Percentiles rank a stretch among this genome's conserved stretches.
phyloP scores from a whole-genome alignment of 2,888 invertebrate species.

The Itoplectis maculator region DNA sequence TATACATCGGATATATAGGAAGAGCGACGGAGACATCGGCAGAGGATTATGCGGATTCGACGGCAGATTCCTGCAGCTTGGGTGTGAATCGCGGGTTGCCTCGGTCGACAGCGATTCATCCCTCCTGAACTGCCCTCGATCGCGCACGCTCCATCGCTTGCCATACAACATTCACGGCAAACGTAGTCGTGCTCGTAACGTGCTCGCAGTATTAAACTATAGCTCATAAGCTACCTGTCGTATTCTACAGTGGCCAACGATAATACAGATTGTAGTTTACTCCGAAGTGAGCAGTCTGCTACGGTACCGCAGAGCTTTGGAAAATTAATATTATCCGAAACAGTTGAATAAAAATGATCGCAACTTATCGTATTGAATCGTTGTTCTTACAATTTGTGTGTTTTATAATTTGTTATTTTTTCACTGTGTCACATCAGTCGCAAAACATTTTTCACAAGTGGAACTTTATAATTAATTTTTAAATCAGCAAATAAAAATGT shows the following conservation, averaged over 20 bases:
- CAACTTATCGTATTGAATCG: neutral
- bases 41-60: constrained; percentile 60
- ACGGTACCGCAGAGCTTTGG: neutral
- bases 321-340: neutral
- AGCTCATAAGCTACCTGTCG: constrained; percentile 3
- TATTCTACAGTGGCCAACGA: constrained; percentile 16
- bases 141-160: constrained; percentile 54
- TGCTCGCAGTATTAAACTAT: constrained; percentile 41
- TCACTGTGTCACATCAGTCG: too few species aligned
- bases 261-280: constrained; percentile 3
- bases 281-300: neutral
- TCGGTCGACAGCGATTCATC: constrained; percentile 40
- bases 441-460: too few species aligned
- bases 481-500: neutral
- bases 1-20: constrained; percentile 61
- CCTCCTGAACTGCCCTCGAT: constrained; percentile 14
- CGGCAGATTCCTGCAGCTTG: constrained; percentile 47
- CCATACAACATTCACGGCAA: constrained; percentile 36
- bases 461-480: neutral
- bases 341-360: neutral
- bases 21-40: constrained; percentile 8
- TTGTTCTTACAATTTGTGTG: neutral
- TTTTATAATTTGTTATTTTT: constrained; percentile 4
- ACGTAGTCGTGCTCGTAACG: constrained; percentile 3
- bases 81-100: constrained; percentile 31